These are phyloP conservation scores for Meloe dianella DNA, from an alignment of 2,888 invertebrate genomes.

Conservation along the genomic window DNA sequence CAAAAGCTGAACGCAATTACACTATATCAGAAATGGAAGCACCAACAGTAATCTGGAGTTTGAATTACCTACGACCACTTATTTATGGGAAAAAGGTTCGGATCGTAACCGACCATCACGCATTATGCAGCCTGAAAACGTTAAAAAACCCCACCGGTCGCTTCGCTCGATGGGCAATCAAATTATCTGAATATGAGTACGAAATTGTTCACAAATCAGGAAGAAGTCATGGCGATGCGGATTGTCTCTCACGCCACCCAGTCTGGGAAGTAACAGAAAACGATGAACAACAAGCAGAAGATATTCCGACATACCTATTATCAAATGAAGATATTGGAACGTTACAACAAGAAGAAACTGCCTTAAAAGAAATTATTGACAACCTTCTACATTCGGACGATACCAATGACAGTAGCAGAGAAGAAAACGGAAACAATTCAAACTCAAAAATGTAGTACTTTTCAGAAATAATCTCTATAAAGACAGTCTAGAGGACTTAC, in stretches of 20 bases:
- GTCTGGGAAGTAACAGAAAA: not conserved
- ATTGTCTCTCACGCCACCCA: conserved; percentile 23
- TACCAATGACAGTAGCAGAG: not conserved
- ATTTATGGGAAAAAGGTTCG: conserved; percentile 15
- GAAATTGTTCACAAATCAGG: conserved; percentile 20
- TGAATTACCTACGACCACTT: conserved; percentile 16
- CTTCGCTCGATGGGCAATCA: conserved; percentile 28
- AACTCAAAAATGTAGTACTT: not conserved
- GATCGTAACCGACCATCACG: conserved; percentile 27
- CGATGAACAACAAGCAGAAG: conserved; percentile 14
- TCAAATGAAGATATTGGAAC: conserved; percentile 6
- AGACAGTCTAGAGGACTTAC: not conserved
- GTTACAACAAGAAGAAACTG: conserved; percentile 6
- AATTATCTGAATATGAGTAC: conserved; percentile 24
- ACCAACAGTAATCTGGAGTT: conserved; percentile 16
- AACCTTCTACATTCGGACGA: too few species aligned
- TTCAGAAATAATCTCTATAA: not conserved
- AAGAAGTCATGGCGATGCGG: conserved; percentile 19
- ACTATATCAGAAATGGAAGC: conserved; percentile 29
- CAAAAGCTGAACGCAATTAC: conserved; percentile 27
- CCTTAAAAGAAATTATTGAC: too few species aligned
- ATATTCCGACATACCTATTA: conserved; percentile 18
- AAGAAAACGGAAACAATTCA: not conserved
- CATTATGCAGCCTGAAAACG: conserved; percentile 24
- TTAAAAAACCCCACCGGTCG: conserved; percentile 26